These are phyloP conservation scores for Tryphoninae sp. DNA, from an alignment of 2,888 invertebrate genomes.

Conservation along the genomic window DNA sequence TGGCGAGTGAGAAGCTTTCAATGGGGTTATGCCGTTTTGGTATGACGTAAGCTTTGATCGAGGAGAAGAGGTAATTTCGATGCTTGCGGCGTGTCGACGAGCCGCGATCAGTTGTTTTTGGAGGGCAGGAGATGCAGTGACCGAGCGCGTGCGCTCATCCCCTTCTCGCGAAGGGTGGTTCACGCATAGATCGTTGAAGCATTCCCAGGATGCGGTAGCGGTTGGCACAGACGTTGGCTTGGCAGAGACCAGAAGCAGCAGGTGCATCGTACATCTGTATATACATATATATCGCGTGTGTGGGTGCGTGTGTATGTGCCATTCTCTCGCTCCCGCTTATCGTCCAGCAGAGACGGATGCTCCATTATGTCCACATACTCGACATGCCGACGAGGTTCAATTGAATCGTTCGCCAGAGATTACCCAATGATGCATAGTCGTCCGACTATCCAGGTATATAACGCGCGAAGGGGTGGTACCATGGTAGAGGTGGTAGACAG, in stretches of 20 bases:
- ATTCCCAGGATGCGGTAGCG: constrained; percentile 40
- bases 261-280: constrained; percentile 30
- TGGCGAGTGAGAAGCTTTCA: constrained; percentile 45
- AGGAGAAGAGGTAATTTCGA: constrained; percentile 51
- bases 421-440: constrained; percentile 81
- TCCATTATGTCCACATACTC: constrained; percentile 80
- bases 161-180: constrained; percentile 9
- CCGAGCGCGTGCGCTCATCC: constrained; percentile 9
- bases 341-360: constrained; percentile 77
- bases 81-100: constrained; percentile 46
- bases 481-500: constrained; percentile 23
- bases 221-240: constrained; percentile 44
- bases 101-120: constrained; percentile 50
- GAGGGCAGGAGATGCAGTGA: constrained; percentile 4
- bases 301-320: constrained; percentile 55
- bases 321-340: constrained; percentile 71
- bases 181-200: constrained; percentile 16
- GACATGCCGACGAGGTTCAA: constrained; percentile 78
- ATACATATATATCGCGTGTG: neutral
- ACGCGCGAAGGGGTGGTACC: neutral
- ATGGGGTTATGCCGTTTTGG: constrained; percentile 44
- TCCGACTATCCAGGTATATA: constrained; percentile 68
- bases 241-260: constrained; percentile 48
- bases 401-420: constrained; percentile 81
- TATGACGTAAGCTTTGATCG: constrained; percentile 39